Conservation (phyloP, 2,113 vertebrate species). For the Gobiocypris rarus region DNA sequence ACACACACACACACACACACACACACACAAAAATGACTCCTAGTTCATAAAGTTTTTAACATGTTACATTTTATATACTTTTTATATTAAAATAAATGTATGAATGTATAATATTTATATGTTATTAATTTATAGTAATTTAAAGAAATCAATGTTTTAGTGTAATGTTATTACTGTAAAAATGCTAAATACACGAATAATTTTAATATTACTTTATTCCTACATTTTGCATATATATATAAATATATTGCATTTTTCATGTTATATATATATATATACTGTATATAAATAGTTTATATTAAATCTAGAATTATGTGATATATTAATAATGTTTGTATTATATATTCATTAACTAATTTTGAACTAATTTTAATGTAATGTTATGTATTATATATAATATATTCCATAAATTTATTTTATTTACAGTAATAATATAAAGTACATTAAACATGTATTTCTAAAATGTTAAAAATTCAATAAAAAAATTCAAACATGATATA, state of each 20-base stretch:
- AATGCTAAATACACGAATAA: neutral
- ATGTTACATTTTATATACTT: neutral
- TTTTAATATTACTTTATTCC: neutral
- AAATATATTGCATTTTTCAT: no score
- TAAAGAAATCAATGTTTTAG: neutral
- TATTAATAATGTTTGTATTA: no score
- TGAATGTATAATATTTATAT: neutral
- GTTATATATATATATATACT: no score
- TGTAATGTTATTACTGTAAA: neutral
- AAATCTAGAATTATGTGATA: no score
- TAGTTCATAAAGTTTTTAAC: neutral
- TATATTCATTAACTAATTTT: neutral
- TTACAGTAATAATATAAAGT: no score
- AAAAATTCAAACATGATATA: neutral
- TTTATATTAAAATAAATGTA: neutral
- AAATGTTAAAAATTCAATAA: neutral
- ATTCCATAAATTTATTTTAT: no score
- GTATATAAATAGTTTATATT: no score
- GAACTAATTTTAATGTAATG: neutral
- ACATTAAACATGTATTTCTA: no score
- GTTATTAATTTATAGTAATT: neutral
- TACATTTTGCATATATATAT: neutral
- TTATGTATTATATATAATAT: no score
- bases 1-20: neutral
- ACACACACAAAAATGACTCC: neutral